phyloP scores from a whole-genome alignment of 2,113 vertebrate species.

The Chelonoidis abingdonii region DNA sequence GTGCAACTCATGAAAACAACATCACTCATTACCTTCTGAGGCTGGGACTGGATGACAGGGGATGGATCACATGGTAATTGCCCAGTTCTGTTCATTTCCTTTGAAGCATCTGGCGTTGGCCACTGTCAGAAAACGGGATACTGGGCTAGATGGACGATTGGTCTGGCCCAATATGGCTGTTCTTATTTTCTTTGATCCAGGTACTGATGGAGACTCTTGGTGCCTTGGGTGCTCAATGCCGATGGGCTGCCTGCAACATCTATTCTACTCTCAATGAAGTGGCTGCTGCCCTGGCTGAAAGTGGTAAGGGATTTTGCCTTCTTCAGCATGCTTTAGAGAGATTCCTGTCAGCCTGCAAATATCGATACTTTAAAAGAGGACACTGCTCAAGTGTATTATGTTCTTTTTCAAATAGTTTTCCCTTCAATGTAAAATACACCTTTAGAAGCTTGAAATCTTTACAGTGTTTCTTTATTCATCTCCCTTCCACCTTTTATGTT shows the following conservation, averaged over 20 bases:
- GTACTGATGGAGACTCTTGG: conserved; percentile 97
- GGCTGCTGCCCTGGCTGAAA: conserved; percentile 95
- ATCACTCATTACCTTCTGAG: neutral
- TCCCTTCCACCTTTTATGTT: neutral
- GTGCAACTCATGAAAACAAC: accelerated
- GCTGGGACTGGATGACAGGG: neutral
- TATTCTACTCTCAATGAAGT: conserved; percentile 99
- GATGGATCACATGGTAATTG: neutral
- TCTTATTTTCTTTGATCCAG: conserved; percentile 64
- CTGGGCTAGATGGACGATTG: neutral
- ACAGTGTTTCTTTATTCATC: neutral
- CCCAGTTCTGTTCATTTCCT: neutral
- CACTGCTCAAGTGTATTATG: neutral
- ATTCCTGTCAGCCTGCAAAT: accelerated
- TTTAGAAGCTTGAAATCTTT: neutral
- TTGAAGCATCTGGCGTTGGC: neutral
- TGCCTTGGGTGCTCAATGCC: conserved; percentile 94
- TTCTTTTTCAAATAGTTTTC: neutral
- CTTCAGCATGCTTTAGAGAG: neutral
- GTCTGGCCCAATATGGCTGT: neutral
- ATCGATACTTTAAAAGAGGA: neutral
- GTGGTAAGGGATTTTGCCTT: conserved; percentile 78
- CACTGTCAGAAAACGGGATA: neutral
- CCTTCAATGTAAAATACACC: accelerated
- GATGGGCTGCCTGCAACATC: conserved; percentile 99